phyloP scores from a whole-genome alignment of 2,797 vertebrate species.

The Podargus strigoides region DNA sequence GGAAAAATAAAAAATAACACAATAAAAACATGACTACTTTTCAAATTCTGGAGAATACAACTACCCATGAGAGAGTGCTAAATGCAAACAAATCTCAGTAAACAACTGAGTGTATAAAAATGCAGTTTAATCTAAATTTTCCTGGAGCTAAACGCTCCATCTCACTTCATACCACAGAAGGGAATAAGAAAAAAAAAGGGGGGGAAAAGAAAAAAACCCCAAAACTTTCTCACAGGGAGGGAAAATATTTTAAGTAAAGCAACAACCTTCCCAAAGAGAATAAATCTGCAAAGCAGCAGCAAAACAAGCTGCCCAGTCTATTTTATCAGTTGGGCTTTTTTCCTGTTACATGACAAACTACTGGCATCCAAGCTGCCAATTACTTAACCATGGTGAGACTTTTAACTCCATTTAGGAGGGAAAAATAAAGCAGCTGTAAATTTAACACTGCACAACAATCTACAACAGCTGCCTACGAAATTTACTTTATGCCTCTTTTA shows the following conservation, averaged over 20 bases:
- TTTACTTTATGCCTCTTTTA: neutral
- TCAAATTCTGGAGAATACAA: neutral
- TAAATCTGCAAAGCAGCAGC: constrained; percentile 7
- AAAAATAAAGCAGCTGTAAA: constrained; percentile 12
- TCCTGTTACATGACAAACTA: constrained; percentile 6
- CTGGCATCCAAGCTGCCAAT: neutral
- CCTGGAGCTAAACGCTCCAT: neutral
- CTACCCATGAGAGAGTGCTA: neutral
- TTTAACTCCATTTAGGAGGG: constrained; percentile 1
- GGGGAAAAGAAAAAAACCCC: neutral
- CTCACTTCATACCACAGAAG: neutral
- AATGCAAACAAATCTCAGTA: constrained; percentile 8
- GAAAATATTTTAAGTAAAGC: constrained; percentile 28
- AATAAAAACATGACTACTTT: neutral
- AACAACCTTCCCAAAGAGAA: neutral
- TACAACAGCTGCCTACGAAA: neutral
- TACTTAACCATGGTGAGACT: neutral
- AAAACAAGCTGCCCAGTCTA: neutral
- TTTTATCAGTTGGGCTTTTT: neutral
- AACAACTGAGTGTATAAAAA: constrained; percentile 35
- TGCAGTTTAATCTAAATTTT: constrained; percentile 11
- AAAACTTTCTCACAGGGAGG: neutral
- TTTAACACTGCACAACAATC: neutral
- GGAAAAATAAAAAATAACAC: neutral
- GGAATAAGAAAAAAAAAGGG: neutral